Percentiles rank a stretch among this genome's conserved stretches.
Evolutionary conservation across 2,888 invertebrate species (phyloP).

Genomic region (Nomada hirtipes): DNA sequence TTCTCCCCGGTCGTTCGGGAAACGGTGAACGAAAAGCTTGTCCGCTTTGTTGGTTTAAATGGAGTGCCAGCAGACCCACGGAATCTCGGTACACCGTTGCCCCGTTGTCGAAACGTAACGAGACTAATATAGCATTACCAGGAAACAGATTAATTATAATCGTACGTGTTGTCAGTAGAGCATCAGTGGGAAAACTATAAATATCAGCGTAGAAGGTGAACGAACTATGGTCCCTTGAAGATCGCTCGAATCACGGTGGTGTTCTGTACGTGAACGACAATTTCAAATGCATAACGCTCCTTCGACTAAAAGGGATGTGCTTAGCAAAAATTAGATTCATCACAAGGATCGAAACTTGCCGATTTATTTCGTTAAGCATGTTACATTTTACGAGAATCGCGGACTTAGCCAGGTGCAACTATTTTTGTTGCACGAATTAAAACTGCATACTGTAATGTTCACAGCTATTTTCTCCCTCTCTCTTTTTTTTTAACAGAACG

Average conservation of each 20-base stretch:
- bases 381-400: neutral
- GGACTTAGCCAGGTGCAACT: no score
- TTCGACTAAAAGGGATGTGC: neutral
- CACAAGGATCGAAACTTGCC: neutral
- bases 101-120: neutral
- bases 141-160: conserved; percentile 54
- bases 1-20: neutral
- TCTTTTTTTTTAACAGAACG: no score
- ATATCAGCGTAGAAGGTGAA: conserved; percentile 52
- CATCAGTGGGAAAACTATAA: conserved; percentile 54
- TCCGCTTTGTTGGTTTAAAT: neutral
- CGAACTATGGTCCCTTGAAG: conserved; percentile 45
- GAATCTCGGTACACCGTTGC: neutral
- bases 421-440: no score
- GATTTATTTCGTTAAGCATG: neutral
- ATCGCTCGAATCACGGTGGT: conserved; percentile 23
- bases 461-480: no score
- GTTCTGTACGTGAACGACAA: conserved; percentile 12
- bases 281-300: neutral
- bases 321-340: neutral
- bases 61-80: no score
- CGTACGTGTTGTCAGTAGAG: conserved; percentile 45
- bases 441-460: no score
- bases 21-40: neutral
- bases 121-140: conserved; percentile 21